A percentile compares a stretch with the other conserved stretches of the same genome.
Conservation (phyloP, 2,888 invertebrate species). For the Ormyrus nitidulus region DNA sequence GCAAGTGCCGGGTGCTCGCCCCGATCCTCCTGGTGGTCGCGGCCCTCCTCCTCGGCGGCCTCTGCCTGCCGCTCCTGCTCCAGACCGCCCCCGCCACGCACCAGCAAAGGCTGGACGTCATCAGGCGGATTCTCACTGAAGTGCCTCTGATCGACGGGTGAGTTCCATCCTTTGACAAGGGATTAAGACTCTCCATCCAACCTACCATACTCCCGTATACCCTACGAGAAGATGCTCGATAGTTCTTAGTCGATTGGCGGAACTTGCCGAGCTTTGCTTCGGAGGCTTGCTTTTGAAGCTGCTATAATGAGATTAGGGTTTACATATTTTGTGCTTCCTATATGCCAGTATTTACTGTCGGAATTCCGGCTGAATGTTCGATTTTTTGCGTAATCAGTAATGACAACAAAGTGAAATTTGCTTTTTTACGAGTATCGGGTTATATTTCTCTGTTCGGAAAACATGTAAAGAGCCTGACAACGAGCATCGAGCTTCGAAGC, state of each 20-base stretch:
- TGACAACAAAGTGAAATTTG: no score
- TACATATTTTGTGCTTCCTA: no score
- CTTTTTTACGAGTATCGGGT: no score
- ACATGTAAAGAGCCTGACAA: no score
- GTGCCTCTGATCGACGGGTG: constrained; percentile 87
- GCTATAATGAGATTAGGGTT: no score
- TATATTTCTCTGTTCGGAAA: no score
- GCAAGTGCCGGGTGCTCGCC: constrained; percentile 72
- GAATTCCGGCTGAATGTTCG: no score
- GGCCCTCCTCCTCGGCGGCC: constrained; percentile 72
- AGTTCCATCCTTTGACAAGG: neutral
- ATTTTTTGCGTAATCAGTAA: no score
- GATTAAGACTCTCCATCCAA: neutral
- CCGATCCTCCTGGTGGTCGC: constrained; percentile 70
- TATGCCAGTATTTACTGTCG: no score
- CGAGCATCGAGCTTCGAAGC: no score
- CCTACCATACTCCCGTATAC: neutral
- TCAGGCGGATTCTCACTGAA: constrained; percentile 82
- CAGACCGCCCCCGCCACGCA: constrained; percentile 76
- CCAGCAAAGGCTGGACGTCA: constrained; percentile 81
- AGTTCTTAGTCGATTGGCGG: neutral
- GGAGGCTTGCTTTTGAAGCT: no score
- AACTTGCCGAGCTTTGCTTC: no score
- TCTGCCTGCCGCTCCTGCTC: constrained; percentile 74
- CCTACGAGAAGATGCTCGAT: neutral